Evolutionary conservation across 2,888 invertebrate genomes (phyloP), one percentile per base, ranked within the genome.

Genomic region (Zygogramma bicolorata): DNA sequence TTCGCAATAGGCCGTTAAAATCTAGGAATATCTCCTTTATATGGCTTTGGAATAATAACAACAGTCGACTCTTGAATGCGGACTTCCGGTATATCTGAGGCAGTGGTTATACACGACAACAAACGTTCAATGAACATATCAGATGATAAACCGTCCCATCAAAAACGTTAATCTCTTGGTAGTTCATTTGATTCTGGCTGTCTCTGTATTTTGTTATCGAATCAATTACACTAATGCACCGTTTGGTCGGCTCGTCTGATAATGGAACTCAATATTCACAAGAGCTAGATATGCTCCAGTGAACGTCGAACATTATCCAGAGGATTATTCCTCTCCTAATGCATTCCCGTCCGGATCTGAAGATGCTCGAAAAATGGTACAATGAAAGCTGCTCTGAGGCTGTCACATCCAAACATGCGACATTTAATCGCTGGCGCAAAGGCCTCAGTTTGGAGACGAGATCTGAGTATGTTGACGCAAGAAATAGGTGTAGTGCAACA

Each of bases 181-280:
- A 53, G 53, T 27, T 53, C 53, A 53, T 53, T 53, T 53, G 53
- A 7, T 22, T 53, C 46, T 46, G 25, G 53, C 22, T 53, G 27
- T 53, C 53, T 10, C 53, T 15, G 13, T 27, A 25, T 53, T 53
- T 25, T 53, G 25, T 53, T 53, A 53, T 25, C 53, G 25, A 53
- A 53, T 53, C 53, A 53, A 53, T 53, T 53, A 53, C 53, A 22
- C 25, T 53, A 53, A 53, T 53, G 53, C 53, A 53, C 10, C 22
- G 53, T 10, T 53, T 25, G 53, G 25, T 25, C n/a, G 53, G 25
- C 25, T 22, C 8, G 25, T 53, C n/a, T 10, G 8, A 53, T 25
- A 53, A 53, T 25, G 53, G 6, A 53, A n/a, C 25, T 53, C 25
- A 25, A 53, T 46, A 46, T 46, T 53, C 53, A 27, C 53, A 53